Base-by-base conservation (phyloP, 1,140 invertebrate genomes). In the Drosophila sproati region DNA sequence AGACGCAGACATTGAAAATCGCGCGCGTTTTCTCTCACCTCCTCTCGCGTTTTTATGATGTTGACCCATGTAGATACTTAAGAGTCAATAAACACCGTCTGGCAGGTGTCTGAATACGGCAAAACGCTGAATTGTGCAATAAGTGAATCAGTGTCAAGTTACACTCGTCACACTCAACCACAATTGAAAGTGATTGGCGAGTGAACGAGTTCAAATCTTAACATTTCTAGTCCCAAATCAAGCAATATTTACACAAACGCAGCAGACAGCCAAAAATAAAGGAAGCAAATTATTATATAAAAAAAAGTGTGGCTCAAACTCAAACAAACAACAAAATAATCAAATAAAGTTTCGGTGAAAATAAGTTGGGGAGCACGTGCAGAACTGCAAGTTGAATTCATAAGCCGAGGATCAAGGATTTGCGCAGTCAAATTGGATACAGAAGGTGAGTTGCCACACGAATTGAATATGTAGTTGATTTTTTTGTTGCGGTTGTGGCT, bases 211-310 rank as follows among this genome's bases (percentile, higher is more conserved):
- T 5, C 12, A 56, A 59, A 57, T 57, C 45, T 43, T 70, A 89
- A 89, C 80, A 67, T 63, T 89, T 89, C 85, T 89, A 89, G 85
- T 89, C 85, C 68, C 64, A 67, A 78, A 85, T 69, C 64, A 80
- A 87, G 82, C 81, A 89, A 89, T 89, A 89, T 80, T 72, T 69
- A 62, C 54, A 78, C 64, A 62, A 59, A 62, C 56, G 31, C 20
- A 77, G 51, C 59, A 76, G 52, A 67, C 69, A 78, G 68, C 67
- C 73, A 78, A 86, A 78, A 62, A 68, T 28, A 59, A 50, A 55
- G 34, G 3, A 12, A 51, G 32, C 12, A 45, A 52, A 41, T 66
- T 34, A 32, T 20, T 20, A 20, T 20, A 20, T 20, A 62, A 59
- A 39, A 41, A 59, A n/a, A 62, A 69, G 45, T 47, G n/a, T 45